Evolutionary conservation across 2,797 vertebrate genomes (phyloP), one percentile per base, ranked within the genome.

Genomic region (Liasis olivaceus): DNA sequence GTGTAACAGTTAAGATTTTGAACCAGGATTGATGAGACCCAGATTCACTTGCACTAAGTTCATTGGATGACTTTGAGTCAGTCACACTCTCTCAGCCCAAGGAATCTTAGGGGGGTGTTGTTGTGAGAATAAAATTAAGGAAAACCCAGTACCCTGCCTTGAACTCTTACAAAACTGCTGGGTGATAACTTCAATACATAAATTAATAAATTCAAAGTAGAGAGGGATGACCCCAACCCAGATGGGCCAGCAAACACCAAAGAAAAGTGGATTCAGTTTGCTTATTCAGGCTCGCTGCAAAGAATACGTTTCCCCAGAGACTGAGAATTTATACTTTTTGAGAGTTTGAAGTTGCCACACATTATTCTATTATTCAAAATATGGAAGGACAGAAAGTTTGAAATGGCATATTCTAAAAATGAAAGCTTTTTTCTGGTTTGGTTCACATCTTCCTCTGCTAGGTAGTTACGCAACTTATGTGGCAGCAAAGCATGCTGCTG

Each of bases 401-500:
- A 31, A 62, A 81, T 2, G 0, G 85, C 0, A 15, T 89, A 17
- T 8, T 94, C 28, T 51, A 95, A 87, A 63, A 28, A 90, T 28
- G 9, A 66, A 92, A 14, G 9, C 20, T 6, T 54, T 3, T 94
- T 81, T 58, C 28, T 93, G 51, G 7, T 11, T 87, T 90, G 0
- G 63, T 95, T 94, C 62, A 93, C 47, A 93, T 90, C 59, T 58
- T 89, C 54, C 77, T 69, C 0, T 0, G 81, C 11, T 90, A 86
- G 2, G 17, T 0, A 89, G 66, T 59, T 84, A 59, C 87, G 54
- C 8, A 84, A 28, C 54, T 92, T 11, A 72, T 22, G 0, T 4
- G 59, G 90, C 59, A 94, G 47, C 56, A 93, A 92, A 87, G 90
- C 51, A 89, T 26, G 47, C 86, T 93, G 63, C 62, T 81, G 54